Percentiles rank a stretch among this genome's conserved stretches.
Evolutionary conservation across 2,888 invertebrate genomes (phyloP).

Genomic region (Tetranychus truncatus): DNA sequence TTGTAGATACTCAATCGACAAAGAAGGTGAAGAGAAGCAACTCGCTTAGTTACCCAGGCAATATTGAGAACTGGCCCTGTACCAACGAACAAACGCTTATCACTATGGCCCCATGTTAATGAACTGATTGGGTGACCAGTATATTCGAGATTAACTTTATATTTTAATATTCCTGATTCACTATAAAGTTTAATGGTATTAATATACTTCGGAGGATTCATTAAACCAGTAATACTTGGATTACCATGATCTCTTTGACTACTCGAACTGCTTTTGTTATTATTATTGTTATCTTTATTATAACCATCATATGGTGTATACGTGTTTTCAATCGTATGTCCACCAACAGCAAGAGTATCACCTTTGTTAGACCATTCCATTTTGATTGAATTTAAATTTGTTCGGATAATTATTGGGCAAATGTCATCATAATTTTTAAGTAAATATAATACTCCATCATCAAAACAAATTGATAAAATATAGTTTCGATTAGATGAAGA

Average conservation of each 20-base stretch:
- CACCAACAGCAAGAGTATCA: slow-evolving; percentile 75
- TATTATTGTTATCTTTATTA: not conserved
- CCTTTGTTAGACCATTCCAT: slow-evolving; percentile 95
- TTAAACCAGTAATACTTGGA: no score
- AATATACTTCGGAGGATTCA: not conserved
- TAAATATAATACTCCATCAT: slow-evolving; percentile 71
- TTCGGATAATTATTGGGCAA: slow-evolving; percentile 64
- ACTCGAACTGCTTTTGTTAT: slow-evolving; percentile 10
- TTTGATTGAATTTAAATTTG: slow-evolving; percentile 42
- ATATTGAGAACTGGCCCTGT: slow-evolving; percentile 71
- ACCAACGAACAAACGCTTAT: slow-evolving; percentile 77
- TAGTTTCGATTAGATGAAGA: not conserved
- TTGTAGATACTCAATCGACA: slow-evolving; percentile 47
- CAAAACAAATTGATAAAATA: slow-evolving; percentile 59
- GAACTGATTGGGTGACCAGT: slow-evolving; percentile 64
- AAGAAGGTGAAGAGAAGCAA: slow-evolving; percentile 72
- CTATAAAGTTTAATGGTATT: slow-evolving; percentile 62
- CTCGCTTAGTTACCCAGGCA: slow-evolving; percentile 74
- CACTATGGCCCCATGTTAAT: slow-evolving; percentile 95
- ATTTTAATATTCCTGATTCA: slow-evolving; percentile 59
- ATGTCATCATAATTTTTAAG: slow-evolving; percentile 82
- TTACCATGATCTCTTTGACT: slow-evolving; percentile 2
- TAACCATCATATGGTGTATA: not conserved
- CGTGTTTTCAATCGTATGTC: slow-evolving; percentile 32
- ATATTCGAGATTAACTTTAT: slow-evolving; percentile 22